phyloP scores from a whole-genome alignment of 2,888 invertebrate genomes.

The Thymelicus sylvestris region DNA sequence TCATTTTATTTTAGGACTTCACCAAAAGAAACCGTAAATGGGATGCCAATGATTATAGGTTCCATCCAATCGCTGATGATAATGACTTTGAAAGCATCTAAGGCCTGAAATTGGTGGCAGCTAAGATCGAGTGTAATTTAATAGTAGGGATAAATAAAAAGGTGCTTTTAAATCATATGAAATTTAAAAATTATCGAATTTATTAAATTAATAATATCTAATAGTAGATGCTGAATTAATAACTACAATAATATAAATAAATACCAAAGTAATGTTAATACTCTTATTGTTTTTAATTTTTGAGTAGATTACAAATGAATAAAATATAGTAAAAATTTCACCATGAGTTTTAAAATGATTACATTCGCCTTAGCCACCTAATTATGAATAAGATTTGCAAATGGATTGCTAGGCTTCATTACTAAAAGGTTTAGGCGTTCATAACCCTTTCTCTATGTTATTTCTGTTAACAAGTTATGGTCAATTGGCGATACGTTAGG shows the following conservation, averaged over 20 bases:
- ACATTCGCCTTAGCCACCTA: slow-evolving; percentile 38
- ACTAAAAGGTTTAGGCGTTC: slow-evolving; percentile 74
- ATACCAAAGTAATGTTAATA: too few species aligned
- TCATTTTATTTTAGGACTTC: slow-evolving; percentile 11
- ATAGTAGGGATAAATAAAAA: neutral
- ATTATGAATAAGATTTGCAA: slow-evolving; percentile 55
- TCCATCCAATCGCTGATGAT: slow-evolving; percentile 41
- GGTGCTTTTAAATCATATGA: neutral
- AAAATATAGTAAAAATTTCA: too few species aligned
- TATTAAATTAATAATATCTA: too few species aligned
- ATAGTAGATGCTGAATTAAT: too few species aligned
- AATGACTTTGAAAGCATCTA: slow-evolving; percentile 31
- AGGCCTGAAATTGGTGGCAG: slow-evolving; percentile 14
- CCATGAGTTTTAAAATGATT: neutral
- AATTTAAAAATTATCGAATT: neutral
- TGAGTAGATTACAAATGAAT: too few species aligned
- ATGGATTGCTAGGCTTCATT: slow-evolving; percentile 48
- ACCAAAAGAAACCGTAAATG: slow-evolving; percentile 40
- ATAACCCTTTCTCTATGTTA: slow-evolving; percentile 78
- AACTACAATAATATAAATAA: too few species aligned
- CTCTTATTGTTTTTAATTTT: too few species aligned
- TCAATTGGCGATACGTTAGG: slow-evolving; percentile 68
- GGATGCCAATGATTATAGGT: slow-evolving; percentile 44
- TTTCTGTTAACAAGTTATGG: slow-evolving; percentile 76
- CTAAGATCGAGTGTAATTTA: slow-evolving; percentile 33